phyloP scores from a whole-genome alignment of 2,888 invertebrate genomes.

The Cheilosia variabilis region DNA sequence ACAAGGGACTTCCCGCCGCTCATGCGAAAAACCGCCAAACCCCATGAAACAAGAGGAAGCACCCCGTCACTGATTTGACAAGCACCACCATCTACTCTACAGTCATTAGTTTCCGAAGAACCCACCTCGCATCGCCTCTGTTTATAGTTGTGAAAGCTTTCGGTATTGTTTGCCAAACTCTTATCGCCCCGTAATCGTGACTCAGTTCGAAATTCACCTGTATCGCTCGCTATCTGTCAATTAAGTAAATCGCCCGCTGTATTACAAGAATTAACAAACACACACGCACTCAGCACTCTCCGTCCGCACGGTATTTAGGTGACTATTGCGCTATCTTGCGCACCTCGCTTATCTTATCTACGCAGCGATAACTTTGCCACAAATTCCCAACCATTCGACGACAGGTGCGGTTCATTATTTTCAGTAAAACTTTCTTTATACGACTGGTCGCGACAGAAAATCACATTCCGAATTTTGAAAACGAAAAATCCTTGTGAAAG shows the following conservation, averaged over 20 bases:
- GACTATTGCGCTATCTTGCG: constrained; percentile 54
- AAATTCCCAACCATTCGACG: constrained; percentile 50
- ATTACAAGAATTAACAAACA: constrained; percentile 42
- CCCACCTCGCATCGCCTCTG: constrained; percentile 21
- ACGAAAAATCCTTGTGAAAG: constrained; percentile 61
- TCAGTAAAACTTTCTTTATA: constrained; percentile 42
- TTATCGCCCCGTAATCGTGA: constrained; percentile 48
- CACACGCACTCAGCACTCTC: constrained; percentile 2
- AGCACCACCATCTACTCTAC: neutral
- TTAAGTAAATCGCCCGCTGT: constrained; percentile 21
- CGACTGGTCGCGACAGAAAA: constrained; percentile 16
- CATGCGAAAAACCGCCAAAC: neutral
- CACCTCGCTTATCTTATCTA: constrained; percentile 64
- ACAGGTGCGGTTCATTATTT: constrained; percentile 67
- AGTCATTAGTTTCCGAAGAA: constrained; percentile 40
- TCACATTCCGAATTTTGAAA: constrained; percentile 44
- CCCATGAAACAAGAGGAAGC: neutral
- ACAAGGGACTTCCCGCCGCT: too few relatives aligned
- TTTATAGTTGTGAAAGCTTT: constrained; percentile 46
- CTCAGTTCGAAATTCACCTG: constrained; percentile 61
- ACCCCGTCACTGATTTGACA: neutral
- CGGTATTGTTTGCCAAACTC: constrained; percentile 30
- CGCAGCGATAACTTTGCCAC: constrained; percentile 27
- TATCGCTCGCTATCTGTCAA: constrained; percentile 1
- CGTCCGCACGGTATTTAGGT: constrained; percentile 33